phyloP scores from a whole-genome alignment of 2,797 vertebrate species.

The Hirundo rustica region DNA sequence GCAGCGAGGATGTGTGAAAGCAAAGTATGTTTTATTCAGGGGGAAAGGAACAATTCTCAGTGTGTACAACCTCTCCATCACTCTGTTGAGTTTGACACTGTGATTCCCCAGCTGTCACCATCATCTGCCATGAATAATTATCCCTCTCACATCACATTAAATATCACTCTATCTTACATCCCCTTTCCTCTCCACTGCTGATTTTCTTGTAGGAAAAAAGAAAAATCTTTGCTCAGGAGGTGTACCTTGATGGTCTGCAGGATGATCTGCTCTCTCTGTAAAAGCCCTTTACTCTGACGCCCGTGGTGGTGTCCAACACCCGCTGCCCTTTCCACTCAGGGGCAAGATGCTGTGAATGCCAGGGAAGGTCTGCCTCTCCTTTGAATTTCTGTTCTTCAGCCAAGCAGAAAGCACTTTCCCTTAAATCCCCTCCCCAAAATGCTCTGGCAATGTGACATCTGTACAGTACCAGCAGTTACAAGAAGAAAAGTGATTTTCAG shows the following conservation, averaged over 20 bases:
- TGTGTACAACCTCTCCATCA: neutral
- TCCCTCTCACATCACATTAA: neutral
- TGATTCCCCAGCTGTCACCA: neutral
- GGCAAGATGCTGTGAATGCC: neutral
- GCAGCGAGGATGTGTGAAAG: neutral
- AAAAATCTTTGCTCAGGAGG: neutral
- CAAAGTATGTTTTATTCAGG: neutral
- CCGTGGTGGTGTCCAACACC: accelerated
- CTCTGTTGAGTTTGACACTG: neutral
- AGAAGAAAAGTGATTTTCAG: neutral
- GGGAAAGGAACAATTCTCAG: neutral
- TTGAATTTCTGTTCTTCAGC: neutral
- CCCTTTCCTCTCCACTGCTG: neutral
- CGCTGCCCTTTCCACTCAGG: neutral
- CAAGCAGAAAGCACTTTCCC: neutral
- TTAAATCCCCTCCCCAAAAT: neutral
- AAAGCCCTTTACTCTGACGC: neutral
- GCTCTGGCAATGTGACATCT: neutral
- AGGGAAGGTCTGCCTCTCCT: neutral
- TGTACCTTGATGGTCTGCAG: neutral
- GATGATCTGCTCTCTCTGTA: neutral
- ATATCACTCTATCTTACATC: neutral
- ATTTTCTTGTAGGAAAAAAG: neutral
- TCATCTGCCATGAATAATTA: neutral
- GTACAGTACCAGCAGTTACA: neutral